Evolutionary conservation across 2,113 vertebrate genomes (phyloP).

Genomic region (Sakesphorus luctuosus): DNA sequence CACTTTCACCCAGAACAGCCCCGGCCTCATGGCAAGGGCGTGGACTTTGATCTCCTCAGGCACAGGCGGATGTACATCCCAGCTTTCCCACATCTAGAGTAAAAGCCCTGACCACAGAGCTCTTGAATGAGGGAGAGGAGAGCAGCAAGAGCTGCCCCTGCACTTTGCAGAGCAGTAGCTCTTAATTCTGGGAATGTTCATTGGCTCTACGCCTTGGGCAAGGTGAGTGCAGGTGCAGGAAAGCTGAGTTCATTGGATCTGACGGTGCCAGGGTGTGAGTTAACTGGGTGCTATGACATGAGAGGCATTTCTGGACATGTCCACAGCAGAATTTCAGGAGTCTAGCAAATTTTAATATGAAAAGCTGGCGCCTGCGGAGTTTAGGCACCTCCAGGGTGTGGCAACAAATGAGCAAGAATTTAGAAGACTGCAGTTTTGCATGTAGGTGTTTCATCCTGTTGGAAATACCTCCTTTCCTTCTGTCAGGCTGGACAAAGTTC

Average conservation of each 20-base stretch:
- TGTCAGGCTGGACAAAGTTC: background rate
- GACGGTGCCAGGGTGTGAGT: background rate
- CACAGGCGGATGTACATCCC: background rate
- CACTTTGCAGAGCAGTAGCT: background rate
- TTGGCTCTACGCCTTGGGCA: background rate
- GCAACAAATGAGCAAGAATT: background rate
- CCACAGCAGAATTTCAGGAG: conserved; percentile 43
- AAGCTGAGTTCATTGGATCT: conserved; percentile 21
- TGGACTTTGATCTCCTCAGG: conserved; percentile 9
- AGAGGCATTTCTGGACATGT: conserved; percentile 50
- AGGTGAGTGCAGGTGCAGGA: conserved; percentile 12
- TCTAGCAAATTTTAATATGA: conserved; percentile 44
- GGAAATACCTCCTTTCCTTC: background rate
- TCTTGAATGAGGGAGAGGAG: background rate
- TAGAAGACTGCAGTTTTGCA: background rate
- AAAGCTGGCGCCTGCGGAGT: background rate
- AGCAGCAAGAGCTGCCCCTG: background rate
- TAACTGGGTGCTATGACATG: background rate
- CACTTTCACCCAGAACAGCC: conserved; percentile 59
- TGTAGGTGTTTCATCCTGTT: background rate
- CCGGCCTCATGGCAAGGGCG: background rate
- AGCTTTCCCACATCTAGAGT: conserved; percentile 56
- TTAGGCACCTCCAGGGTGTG: conserved; percentile 24
- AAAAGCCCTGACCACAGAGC: background rate
- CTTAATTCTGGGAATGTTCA: background rate